These are phyloP conservation scores for Lepisosteus osseus DNA, from an alignment of 2,113 vertebrate species.

Conservation along the genomic window DNA sequence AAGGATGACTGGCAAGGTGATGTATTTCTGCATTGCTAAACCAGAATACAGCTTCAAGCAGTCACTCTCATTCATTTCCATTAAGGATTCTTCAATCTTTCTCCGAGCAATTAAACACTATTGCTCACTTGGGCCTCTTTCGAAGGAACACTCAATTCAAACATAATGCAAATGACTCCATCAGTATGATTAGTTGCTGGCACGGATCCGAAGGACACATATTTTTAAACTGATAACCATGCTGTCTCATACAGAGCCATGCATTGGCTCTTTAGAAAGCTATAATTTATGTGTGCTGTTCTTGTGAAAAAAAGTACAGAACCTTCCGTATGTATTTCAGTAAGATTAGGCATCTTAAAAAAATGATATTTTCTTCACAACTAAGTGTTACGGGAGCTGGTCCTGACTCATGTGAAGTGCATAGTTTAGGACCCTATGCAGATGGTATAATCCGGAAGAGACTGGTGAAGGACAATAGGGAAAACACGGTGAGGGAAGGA, in stretches of 20 bases:
- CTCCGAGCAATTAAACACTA: constrained; percentile 70
- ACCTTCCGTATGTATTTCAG: no score
- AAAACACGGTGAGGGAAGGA: no score
- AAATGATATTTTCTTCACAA: no score
- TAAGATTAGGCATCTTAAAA: no score
- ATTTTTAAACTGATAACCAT: constrained; percentile 2
- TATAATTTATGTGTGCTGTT: no score
- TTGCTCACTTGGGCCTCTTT: constrained; percentile 70
- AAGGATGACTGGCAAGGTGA: background rate
- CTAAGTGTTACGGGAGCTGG: no score
- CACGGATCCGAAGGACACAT: constrained; percentile 50
- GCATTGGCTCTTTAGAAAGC: background rate
- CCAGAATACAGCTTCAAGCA: background rate
- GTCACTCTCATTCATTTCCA: constrained; percentile 69
- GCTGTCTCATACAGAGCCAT: background rate
- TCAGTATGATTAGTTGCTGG: constrained; percentile 71
- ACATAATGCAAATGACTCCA: constrained; percentile 67
- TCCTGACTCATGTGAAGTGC: no score
- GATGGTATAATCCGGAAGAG: no score
- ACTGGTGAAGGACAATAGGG: no score
- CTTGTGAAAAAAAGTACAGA: no score
- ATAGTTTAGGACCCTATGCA: no score
- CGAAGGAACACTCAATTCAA: constrained; percentile 35
- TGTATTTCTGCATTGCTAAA: background rate
- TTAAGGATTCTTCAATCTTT: constrained; percentile 62